phyloP scores from a whole-genome alignment of 2,797 vertebrate genomes.

The Hydrolagus colliei region DNA sequence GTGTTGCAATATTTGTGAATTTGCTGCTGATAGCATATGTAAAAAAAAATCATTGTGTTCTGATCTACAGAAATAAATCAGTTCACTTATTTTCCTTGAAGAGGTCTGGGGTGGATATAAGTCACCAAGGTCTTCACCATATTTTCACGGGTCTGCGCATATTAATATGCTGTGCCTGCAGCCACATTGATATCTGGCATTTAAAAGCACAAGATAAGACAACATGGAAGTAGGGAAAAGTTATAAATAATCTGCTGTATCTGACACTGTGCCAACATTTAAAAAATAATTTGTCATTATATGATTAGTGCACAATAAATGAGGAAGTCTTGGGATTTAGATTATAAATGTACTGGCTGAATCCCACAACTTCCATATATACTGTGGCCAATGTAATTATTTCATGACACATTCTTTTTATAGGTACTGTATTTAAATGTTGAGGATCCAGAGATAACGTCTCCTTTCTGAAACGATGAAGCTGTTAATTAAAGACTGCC shows the following conservation, averaged over 20 bases:
- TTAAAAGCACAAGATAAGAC: no score
- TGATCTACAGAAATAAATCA: no score
- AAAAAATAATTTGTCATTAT: neutral
- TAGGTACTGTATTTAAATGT: neutral
- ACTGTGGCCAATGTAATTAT: neutral
- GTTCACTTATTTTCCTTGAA: no score
- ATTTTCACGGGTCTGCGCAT: no score
- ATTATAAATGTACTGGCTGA: neutral
- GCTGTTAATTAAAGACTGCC: neutral
- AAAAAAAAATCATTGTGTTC: no score
- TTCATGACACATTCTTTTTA: neutral
- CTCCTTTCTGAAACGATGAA: neutral
- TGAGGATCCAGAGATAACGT: neutral
- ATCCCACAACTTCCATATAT: neutral
- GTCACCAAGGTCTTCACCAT: no score
- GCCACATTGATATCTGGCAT: no score
- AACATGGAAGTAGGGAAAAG: no score
- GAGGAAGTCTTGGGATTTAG: neutral
- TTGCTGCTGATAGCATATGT: no score
- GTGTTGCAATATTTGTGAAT: no score
- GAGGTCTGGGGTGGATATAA: no score
- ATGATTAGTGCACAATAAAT: neutral
- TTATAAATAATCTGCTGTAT: neutral
- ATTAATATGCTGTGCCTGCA: no score
- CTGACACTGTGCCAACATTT: neutral